These are phyloP conservation scores for Clarias platycephalus DNA, from an alignment of 2,797 vertebrate genomes.

Conservation along the genomic window DNA sequence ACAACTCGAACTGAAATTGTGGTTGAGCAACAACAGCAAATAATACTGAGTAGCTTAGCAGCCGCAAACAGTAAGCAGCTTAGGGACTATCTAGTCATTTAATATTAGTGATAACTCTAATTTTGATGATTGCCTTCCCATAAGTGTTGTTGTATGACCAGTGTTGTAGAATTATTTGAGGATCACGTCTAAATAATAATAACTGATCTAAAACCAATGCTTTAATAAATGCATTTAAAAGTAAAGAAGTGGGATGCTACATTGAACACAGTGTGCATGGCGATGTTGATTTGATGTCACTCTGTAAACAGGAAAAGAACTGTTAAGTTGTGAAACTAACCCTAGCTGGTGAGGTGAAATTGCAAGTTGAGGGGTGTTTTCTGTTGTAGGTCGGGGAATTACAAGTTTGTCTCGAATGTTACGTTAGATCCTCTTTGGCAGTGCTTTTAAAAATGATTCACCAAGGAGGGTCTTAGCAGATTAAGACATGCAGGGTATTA, in stretches of 20 bases:
- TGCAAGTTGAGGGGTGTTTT: neutral
- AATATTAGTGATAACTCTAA: neutral
- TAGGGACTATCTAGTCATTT: neutral
- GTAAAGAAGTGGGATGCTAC: neutral
- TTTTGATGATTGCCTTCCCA: too few species aligned
- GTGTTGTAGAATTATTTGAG: neutral
- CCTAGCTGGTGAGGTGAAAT: neutral
- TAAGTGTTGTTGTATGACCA: neutral
- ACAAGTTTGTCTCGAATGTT: neutral
- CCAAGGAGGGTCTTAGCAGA: neutral
- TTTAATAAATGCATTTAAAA: neutral
- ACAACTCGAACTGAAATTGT: neutral
- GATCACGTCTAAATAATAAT: neutral
- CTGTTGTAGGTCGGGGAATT: neutral
- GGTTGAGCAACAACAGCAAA: neutral
- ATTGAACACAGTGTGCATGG: neutral
- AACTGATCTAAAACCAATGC: neutral
- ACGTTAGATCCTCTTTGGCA: neutral
- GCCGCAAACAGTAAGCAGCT: neutral
- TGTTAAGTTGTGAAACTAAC: neutral
- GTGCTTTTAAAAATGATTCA: neutral
- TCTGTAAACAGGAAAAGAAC: neutral
- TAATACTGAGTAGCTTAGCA: neutral
- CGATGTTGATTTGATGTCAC: neutral
- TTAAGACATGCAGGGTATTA: slow-evolving; percentile 4